phyloP scores from a whole-genome alignment of 2,113 vertebrate species.

The Oryctolagus cuniculus region mOryCun1.1 NC_091439.1:102091501-102092000 shows the following conservation, averaged over 20 bases:
- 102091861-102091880: background rate
- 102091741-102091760: background rate
- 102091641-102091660: conserved; percentile 47
- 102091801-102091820: background rate
- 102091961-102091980: background rate
- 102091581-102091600: conserved; percentile 69
- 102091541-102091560: conserved; percentile 32
- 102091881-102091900: background rate
- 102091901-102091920: conserved; percentile 21
- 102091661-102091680: conserved; percentile 26
- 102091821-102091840: background rate
- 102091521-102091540: conserved; percentile 50
- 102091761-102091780: conserved; percentile 30
- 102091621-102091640: conserved; percentile 57
- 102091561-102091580: conserved; percentile 76
- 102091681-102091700: background rate
- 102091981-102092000: background rate
- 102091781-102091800: background rate
- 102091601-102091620: conserved; percentile 6
- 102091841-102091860: background rate
- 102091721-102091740: background rate
- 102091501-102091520: conserved; percentile 73
- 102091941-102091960: conserved; percentile 11
- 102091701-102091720: conserved; percentile 5
- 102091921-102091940: background rate